phyloP scores from a whole-genome alignment of 2,888 invertebrate species.

The Nysson spinosus region DNA sequence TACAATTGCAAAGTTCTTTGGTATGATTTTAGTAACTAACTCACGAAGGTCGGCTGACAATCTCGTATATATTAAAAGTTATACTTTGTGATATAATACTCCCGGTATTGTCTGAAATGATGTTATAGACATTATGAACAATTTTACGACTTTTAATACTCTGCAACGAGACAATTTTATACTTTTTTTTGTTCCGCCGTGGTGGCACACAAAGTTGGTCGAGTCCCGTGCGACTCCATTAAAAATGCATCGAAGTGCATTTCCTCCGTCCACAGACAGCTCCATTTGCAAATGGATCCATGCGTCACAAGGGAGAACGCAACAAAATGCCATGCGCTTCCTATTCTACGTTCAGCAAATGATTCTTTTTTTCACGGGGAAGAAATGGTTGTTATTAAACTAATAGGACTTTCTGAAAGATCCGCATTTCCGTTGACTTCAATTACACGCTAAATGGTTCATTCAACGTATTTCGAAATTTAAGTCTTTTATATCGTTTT shows the following conservation, averaged over 20 bases:
- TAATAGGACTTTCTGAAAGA: no score
- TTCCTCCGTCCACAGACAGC: conserved; percentile 47
- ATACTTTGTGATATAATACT: no score
- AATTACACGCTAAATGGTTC: no score
- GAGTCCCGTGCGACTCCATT: conserved; percentile 41
- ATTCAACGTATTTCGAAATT: no score
- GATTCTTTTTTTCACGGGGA: neutral
- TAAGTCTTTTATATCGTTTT: no score
- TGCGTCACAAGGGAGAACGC: conserved; percentile 49
- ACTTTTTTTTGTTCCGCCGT: conserved; percentile 8
- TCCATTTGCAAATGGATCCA: conserved; percentile 61
- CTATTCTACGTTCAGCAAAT: neutral
- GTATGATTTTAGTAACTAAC: no score
- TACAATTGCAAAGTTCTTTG: no score
- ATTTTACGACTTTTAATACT: neutral
- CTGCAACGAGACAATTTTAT: neutral
- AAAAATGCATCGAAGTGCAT: conserved; percentile 60
- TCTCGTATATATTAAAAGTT: no score
- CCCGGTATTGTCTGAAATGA: neutral
- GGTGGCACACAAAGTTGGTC: neutral
- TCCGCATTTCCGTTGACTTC: no score
- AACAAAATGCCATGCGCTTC: conserved; percentile 32
- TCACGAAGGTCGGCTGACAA: no score
- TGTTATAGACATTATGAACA: neutral
- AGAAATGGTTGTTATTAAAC: neutral